phyloP scores from a whole-genome alignment of 1,140 invertebrate species.

The Bactericera cockerelli region DNA sequence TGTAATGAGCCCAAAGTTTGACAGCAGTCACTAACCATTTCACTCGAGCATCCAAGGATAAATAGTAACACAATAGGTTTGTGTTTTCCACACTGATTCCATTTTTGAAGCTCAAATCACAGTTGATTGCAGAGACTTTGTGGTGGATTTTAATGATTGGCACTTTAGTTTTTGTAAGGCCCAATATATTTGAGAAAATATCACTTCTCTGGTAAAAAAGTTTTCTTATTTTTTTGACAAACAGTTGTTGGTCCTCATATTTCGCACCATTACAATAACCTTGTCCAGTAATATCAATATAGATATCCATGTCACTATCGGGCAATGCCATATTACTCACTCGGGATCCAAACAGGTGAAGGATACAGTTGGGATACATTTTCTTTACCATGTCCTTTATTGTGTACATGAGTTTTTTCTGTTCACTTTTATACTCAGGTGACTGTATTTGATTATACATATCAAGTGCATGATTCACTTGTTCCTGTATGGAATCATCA shows the following conservation, averaged over 20 bases:
- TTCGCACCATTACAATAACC: neutral
- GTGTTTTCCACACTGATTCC: slow-evolving; percentile 38
- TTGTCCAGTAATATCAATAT: slow-evolving; percentile 29
- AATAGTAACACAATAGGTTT: slow-evolving; percentile 31
- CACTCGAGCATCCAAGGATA: slow-evolving; percentile 24
- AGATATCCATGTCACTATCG: slow-evolving; percentile 35
- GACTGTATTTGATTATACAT: neutral
- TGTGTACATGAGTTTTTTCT: neutral
- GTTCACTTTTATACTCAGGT: neutral
- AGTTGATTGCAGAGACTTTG: slow-evolving; percentile 29
- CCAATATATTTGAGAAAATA: neutral
- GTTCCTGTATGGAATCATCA: neutral
- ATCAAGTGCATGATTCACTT: neutral
- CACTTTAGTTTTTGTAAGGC: slow-evolving; percentile 21
- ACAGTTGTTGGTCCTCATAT: neutral
- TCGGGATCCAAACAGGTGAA: slow-evolving; percentile 31
- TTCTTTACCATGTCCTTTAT: neutral
- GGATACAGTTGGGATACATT: neutral
- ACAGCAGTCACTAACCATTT: slow-evolving; percentile 28
- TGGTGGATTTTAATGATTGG: slow-evolving; percentile 39
- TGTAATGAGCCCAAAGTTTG: slow-evolving; percentile 34
- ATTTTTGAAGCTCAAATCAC: slow-evolving; percentile 40
- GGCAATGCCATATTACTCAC: slow-evolving; percentile 28
- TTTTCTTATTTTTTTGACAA: slow-evolving; percentile 6
- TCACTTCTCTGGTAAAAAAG: neutral